Base-by-base conservation (phyloP, 2,113 vertebrate species). In the Aramus guarauna region DNA sequence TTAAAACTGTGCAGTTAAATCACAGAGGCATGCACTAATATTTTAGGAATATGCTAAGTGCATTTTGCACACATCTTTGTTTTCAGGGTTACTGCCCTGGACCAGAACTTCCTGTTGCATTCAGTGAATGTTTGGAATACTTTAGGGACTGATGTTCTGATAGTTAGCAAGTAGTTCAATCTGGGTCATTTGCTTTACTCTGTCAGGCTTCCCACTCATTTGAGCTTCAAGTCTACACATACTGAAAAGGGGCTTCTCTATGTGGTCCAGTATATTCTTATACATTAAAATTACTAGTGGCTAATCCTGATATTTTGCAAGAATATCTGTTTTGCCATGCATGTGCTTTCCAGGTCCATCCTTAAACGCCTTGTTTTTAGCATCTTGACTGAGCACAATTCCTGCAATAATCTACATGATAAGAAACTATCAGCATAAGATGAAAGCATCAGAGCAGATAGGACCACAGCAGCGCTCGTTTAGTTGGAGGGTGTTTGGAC, bases 401-500 rank as follows among this genome's bases (percentile, higher is more conserved):
- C 14, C 30, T 81, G 21, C 7, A 9, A 29, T 5, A 45, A 12
- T 34, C 55, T 36, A 15, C 11, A n/a, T n/a, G n/a, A 13, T 30
- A 79, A 48, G 17, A 30, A 0, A 13, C 19, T 30, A 11, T 15
- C 22, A 53, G 5, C 5, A 22, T 2, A 36, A 16, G 20, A 9
- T 12, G 39, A 71, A 84, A 34, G 5, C 6, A 64, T 58, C 24
- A 50, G 11, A 86, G 15, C 4, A 53, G 11, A 15, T 20, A n/a
- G 29, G 24, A 68, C 27, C 22, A 48, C 4, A 63, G 71, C 27
- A 27, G 13, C 8, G 8, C 1, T 71, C 8, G 19, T 74, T n/a
- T 36, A 24, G 4, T 18, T 78, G 36, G 5, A 63, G 2, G 1
- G 1, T 32, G 9, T 41, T 67, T 34, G 47, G 14, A 43, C 1